phyloP scores from a whole-genome alignment of 2,888 invertebrate species.

The Machimus rusticus region DNA sequence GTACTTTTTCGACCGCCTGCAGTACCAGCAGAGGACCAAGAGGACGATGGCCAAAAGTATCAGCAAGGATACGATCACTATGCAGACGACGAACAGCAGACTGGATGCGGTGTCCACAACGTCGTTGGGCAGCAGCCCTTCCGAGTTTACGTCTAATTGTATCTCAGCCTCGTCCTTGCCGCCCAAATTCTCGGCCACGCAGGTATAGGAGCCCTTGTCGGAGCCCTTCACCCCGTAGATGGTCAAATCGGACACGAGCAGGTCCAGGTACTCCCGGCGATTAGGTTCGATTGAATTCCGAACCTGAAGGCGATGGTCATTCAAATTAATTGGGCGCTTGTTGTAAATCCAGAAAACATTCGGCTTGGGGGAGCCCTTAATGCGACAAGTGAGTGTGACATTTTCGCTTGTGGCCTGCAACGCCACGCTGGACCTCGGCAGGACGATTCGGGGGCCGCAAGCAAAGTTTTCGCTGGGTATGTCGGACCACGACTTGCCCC shows the following conservation, averaged over 20 bases:
- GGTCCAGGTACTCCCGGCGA: slow-evolving; percentile 49
- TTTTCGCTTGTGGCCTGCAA: slow-evolving; percentile 69
- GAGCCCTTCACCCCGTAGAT: slow-evolving; percentile 69
- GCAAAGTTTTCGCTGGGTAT: slow-evolving; percentile 78
- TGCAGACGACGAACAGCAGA: slow-evolving; percentile 60
- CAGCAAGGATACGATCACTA: slow-evolving; percentile 67
- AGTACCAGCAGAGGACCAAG: slow-evolving; percentile 65
- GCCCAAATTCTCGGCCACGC: slow-evolving; percentile 82
- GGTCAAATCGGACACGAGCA: slow-evolving; percentile 67
- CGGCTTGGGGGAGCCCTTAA: slow-evolving; percentile 48
- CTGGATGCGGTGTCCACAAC: slow-evolving; percentile 64
- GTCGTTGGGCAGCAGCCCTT: slow-evolving; percentile 57
- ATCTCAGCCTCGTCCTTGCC: slow-evolving; percentile 81
- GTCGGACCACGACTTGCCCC: slow-evolving; percentile 77
- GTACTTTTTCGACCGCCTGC: slow-evolving; percentile 65
- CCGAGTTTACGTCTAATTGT: slow-evolving; percentile 67
- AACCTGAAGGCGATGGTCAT: slow-evolving; percentile 61
- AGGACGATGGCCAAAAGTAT: slow-evolving; percentile 67
- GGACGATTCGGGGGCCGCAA: slow-evolving; percentile 78
- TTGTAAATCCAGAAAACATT: slow-evolving; percentile 72
- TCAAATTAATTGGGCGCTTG: slow-evolving; percentile 63
- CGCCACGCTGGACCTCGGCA: slow-evolving; percentile 64
- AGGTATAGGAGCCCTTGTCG: slow-evolving; percentile 79
- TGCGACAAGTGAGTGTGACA: slow-evolving; percentile 74
- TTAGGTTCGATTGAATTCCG: slow-evolving; percentile 55